Evolutionary conservation across 2,113 vertebrate genomes (phyloP), one percentile per base, ranked within the genome.

Genomic region (Hydrochoerus hydrochaeris): DNA sequence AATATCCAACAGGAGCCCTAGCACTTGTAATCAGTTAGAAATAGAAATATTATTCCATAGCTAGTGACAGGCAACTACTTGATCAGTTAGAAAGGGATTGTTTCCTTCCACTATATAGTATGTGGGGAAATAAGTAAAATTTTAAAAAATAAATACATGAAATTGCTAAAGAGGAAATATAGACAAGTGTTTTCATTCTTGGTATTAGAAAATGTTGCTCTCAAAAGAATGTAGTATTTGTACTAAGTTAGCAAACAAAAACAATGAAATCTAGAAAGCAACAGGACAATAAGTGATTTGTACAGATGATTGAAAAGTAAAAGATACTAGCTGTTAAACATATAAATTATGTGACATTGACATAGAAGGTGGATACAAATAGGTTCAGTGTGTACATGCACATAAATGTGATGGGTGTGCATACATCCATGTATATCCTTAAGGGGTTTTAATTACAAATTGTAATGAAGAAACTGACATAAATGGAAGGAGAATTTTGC

Each of bases 171-270:
- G 65, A 44, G 38, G 94, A 73, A 87, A 73, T 73, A 7, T 38
- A 75, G 24, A 17, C 35, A 86, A 87, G 24, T 77, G 41, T 77
- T 73, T 84, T 69, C 10, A 91, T 69, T 80, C 3, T 91, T 85
- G 6, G 11, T 44, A 71, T 62, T 58, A 41, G 17, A 89, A 91
- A 85, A 78, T 78, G 24, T 32, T 60, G 84, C 94, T 92, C 20
- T 94, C 60, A 84, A 82, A 93, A 86, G 71, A 77, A 90, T 5
- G 19, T 26, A 69, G 0, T 80, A 94, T 94, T 41, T 92, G 54
- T 20, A 17, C 46, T 46, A 52, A 49, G 5, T n/a, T 35, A 80
- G 73, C 26, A 82, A 95, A 65, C 57, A 73, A 95, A 88, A 85
- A 2, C 41, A 95, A 35, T 60, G 3, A 60, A 60, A 38, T 85